Base-by-base conservation (phyloP, 2,797 vertebrate species). In the Knipowitschia caucasica region DNA sequence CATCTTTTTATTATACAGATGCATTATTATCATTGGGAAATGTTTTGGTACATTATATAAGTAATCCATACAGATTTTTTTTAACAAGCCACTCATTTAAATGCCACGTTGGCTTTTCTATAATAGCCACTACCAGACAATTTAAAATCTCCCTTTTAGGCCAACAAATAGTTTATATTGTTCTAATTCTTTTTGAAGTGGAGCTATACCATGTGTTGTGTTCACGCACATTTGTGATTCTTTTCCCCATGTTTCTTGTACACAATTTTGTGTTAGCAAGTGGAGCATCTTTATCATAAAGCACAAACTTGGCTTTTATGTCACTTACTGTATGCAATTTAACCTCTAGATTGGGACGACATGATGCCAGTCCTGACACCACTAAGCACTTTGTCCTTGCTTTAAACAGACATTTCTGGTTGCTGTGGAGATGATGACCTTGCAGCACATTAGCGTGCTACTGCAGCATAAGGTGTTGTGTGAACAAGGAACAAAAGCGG, bases 401-500 rank as follows among this genome's bases (percentile, higher is more conserved):
- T 53, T 74, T 61, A 60, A 69, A 65, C 57, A 30, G 38, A 53
- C 56, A 67, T 77, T 68, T 67, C 51, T 59, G 23, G 62, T 75
- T 73, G 67, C 75, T n/a, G 56, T 75, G 67, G 64, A 7, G n/a
- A 75, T 58, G 67, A 59, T 74, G 83, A 87, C 82, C 81, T 84
- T 86, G 81, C 69, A 80, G 79, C 74, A 78, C 63, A 63, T 79
- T 73, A 68, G 60, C 12, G 61, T 78, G 71, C 51, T 45, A 64
- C 77, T 80, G 81, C 80, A 78, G 83, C 71, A 74, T 36, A 64
- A 71, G 73, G 76, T 81, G 68, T 69, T 68, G 82, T 69, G 57
- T 55, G 75, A 70, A 72, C 72, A 67, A 76, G 59, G 52, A 69
- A 54, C 39, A 35, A 54, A 62, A 56, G 34, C 58, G 44, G 53